Base-by-base conservation (phyloP, 2,888 invertebrate genomes). In the Drosophila neonasuta region DNA sequence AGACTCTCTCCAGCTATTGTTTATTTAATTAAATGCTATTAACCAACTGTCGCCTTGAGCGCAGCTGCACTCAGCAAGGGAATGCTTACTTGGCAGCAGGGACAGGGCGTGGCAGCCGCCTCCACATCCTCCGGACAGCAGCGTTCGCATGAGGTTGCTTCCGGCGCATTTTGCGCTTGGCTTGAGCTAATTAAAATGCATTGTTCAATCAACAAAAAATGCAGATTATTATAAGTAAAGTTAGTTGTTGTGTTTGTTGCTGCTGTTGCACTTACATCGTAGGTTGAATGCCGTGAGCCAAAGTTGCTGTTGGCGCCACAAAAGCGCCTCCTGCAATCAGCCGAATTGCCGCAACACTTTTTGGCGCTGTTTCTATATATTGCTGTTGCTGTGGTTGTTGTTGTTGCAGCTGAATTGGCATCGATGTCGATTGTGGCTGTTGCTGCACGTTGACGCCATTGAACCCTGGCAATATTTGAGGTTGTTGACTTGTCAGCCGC, bases 111-210 rank as follows among this genome's bases (percentile, higher is more conserved):
- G 29, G 36, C 20, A 20, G 48, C 57, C 24, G 8, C 32, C 54
- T 32, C 32, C 10, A 6, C 34, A 9, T 50, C 68, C 29, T 51
- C 55, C 51, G 56, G 46, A 71, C 87, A 81, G 36, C 86, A 80
- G 3, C 45, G 62, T 39, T 71, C 52, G 56, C 88, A 86, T 51
- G 51, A 3, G 6, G 39, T 29, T 39, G 44, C 51, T 44, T 62
- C 64, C 51, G 52, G 64, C 36, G 57, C 44, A 15, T 60, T 61
- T 62, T 52, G 41, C 64, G 61, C 65, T 64, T 67, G 69, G 36
- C 63, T 36, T 63, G 72, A 62, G 77, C 81, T 82, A 82, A 82
- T 82, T 82, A 82, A 87, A 82, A 79, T 82, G 80, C 69, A 87
- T 72, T 84, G 79, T 79, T 63, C 64, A 58, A 45, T 52, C 49